phyloP scores from a whole-genome alignment of 2,888 invertebrate genomes.

The Eumacrocentrus americanus region DNA sequence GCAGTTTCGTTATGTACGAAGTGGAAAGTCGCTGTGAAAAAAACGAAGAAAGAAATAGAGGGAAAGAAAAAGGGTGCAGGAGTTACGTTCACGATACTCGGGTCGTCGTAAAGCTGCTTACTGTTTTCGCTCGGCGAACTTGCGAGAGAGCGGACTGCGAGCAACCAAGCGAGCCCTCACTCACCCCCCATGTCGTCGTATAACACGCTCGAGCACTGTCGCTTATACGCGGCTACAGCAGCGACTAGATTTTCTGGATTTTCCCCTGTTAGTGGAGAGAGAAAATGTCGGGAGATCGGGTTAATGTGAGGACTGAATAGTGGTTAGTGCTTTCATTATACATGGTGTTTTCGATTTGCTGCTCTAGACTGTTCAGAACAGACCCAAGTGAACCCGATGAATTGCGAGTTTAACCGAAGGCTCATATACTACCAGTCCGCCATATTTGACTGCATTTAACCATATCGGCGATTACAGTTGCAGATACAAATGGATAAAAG shows the following conservation, averaged over 20 bases:
- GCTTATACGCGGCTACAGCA: constrained; percentile 24
- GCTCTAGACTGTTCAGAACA: no score
- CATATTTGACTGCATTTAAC: no score
- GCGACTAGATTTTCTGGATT: constrained; percentile 46
- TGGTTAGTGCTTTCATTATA: no score
- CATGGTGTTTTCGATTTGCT: no score
- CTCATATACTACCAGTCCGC: no score
- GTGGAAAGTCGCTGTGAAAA: background rate
- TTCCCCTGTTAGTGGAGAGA: no score
- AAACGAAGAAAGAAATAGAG: constrained; percentile 28
- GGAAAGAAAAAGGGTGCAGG: constrained; percentile 38
- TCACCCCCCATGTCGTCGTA: constrained; percentile 27
- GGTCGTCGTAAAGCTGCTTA: constrained; percentile 50
- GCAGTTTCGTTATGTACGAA: constrained; percentile 27
- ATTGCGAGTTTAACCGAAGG: no score
- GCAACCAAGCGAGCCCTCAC: constrained; percentile 28
- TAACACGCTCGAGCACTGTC: constrained; percentile 28
- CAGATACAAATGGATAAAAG: no score
- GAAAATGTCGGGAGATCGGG: no score
- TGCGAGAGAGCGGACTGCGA: constrained; percentile 1
- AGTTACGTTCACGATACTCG: constrained; percentile 47
- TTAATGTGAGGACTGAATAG: no score
- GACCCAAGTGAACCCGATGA: no score
- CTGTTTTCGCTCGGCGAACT: constrained; percentile 39
- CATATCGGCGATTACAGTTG: no score